Evolutionary conservation across 2,888 invertebrate genomes (phyloP).

Genomic region (Electrophaes corylata): DNA sequence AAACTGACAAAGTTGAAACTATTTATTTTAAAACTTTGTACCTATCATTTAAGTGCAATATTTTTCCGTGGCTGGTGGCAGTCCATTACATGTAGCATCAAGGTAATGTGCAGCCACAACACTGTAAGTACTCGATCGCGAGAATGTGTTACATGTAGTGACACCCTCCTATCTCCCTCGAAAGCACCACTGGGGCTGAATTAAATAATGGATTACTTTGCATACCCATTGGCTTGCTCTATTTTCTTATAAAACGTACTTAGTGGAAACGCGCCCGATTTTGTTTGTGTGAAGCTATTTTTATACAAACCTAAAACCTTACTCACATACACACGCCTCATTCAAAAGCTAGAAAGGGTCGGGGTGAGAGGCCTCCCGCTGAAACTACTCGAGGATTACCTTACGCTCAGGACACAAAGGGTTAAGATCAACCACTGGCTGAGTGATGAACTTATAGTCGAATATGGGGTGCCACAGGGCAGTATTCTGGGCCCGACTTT

Average conservation of each 20-base stretch:
- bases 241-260: slow-evolving; percentile 11
- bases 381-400: too few species aligned
- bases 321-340: too few species aligned
- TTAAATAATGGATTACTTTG: slow-evolving; percentile 69
- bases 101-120: slow-evolving; percentile 61
- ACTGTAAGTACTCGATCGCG: slow-evolving; percentile 67
- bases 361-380: too few species aligned
- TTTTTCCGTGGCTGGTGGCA: slow-evolving; percentile 52
- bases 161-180: slow-evolving; percentile 47
- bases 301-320: too few species aligned
- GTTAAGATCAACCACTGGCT: too few species aligned
- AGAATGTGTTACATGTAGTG: slow-evolving; percentile 75
- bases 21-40: too few species aligned
- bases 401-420: too few species aligned
- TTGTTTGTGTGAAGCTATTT: not conserved
- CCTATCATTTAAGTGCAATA: slow-evolving; percentile 44
- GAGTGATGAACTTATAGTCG: too few species aligned
- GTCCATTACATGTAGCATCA: slow-evolving; percentile 67
- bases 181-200: slow-evolving; percentile 55
- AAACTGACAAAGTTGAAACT: too few species aligned
- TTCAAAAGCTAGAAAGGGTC: too few species aligned
- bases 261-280: not conserved
- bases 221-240: slow-evolving; percentile 51
- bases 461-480: too few species aligned
- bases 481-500: too few species aligned